A percentile compares a stretch with the other conserved stretches of the same genome.
Evolutionary conservation across 2,113 vertebrate genomes (phyloP).

Genomic region (Sardina pilchardus): DNA sequence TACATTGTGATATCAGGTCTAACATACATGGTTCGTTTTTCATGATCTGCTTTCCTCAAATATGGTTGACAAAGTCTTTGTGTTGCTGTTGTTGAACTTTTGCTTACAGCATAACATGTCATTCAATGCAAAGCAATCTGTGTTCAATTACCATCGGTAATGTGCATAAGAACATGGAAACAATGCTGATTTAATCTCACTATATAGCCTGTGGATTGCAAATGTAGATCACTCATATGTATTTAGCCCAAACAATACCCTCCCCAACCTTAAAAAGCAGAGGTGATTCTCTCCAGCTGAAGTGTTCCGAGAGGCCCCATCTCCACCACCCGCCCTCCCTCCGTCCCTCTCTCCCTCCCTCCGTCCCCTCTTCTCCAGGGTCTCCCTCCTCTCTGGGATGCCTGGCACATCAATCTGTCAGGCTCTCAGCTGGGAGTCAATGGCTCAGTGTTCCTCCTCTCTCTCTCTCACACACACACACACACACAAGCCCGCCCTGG

Average conservation of each 20-base stretch:
- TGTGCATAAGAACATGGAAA: not conserved
- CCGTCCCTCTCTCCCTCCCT: not conserved
- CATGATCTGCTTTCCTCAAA: too few species aligned
- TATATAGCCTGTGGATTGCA: not conserved
- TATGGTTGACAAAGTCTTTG: not conserved
- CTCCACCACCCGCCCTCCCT: not conserved
- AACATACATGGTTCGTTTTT: not conserved
- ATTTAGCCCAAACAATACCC: constrained; percentile 10
- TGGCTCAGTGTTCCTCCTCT: constrained; percentile 5
- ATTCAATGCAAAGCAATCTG: not conserved
- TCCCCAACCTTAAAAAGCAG: not conserved
- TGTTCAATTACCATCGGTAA: constrained; percentile 4
- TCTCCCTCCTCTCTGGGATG: not conserved
- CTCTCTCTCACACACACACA: too few species aligned
- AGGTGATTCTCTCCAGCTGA: not conserved
- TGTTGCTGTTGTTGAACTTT: not conserved
- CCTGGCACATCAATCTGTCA: constrained; percentile 10
- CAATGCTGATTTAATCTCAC: constrained; percentile 1
- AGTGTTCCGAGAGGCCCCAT: not conserved
- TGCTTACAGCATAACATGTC: not conserved
- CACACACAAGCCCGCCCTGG: constrained; percentile 13
- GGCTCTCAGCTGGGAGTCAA: constrained; percentile 14
- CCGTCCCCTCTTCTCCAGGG: not conserved
- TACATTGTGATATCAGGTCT: not conserved
- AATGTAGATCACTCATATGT: constrained; percentile 10